A percentile compares a stretch with the other conserved stretches of the same genome.
Conservation (phyloP, 2,797 vertebrate genomes). For the Mergus octosetaceus region DNA sequence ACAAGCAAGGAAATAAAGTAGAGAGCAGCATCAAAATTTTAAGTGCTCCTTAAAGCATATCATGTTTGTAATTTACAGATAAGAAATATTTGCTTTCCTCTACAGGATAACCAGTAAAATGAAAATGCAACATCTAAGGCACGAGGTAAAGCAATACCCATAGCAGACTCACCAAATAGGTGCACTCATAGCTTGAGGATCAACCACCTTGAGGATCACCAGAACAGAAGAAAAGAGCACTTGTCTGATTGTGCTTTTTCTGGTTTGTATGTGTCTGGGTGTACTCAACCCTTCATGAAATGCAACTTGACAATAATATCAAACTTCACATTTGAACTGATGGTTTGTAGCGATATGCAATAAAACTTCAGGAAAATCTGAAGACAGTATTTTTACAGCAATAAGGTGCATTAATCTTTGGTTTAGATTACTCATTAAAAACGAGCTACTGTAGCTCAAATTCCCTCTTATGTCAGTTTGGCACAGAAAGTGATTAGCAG, state of each 20-base stretch:
- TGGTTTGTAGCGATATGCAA: not conserved
- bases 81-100: not conserved
- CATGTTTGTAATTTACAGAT: not conserved
- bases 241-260: not conserved
- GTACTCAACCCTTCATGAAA: not conserved
- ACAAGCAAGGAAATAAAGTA: not conserved
- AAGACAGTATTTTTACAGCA: not conserved
- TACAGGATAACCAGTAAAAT: not conserved
- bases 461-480: not conserved
- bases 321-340: not conserved
- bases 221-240: not conserved
- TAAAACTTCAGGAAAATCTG: not conserved
- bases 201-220: fast-evolving
- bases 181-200: not conserved
- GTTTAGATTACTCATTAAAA: not conserved
- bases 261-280: not conserved
- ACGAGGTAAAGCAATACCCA: not conserved
- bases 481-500: not conserved
- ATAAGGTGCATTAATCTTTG: not conserved
- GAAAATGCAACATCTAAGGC: not conserved
- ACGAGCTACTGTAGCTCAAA: not conserved
- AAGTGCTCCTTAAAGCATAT: not conserved
- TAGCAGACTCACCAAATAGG: not conserved
- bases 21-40: not conserved
- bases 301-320: not conserved